phyloP scores from a whole-genome alignment of 2,797 vertebrate genomes.

The Chromobotia macracanthus region DNA sequence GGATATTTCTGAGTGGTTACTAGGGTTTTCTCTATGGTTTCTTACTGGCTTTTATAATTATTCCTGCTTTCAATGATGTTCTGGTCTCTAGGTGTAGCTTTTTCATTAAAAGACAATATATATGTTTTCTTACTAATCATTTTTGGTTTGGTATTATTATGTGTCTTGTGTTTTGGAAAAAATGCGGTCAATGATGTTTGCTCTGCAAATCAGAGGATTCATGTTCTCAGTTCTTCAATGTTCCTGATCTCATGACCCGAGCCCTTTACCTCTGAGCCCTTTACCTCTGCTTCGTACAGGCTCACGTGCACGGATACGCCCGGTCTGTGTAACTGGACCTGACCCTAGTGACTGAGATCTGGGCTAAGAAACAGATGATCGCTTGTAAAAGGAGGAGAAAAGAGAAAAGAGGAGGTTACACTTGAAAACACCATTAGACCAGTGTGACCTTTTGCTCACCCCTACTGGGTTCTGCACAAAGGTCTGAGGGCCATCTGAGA shows the following conservation, averaged over 20 bases:
- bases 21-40: too few relatives aligned
- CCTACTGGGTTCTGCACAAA: constrained; percentile 34
- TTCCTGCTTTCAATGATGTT: too few relatives aligned
- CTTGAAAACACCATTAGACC: constrained; percentile 37
- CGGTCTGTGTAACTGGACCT: constrained; percentile 31
- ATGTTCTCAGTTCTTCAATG: constrained; percentile 1
- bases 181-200: too few relatives aligned
- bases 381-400: constrained; percentile 29
- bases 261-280: background rate
- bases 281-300: background rate
- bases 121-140: too few relatives aligned
- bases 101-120: background rate
- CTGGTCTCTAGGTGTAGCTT: too few relatives aligned
- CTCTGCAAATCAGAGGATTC: background rate
- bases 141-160: too few relatives aligned
- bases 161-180: too few relatives aligned
- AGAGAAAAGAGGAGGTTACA: constrained; percentile 13
- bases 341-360: constrained; percentile 19
- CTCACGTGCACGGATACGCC: background rate
- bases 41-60: too few relatives aligned
- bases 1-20: too few relatives aligned
- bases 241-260: background rate
- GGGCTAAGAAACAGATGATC: constrained; percentile 39
- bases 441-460: constrained; percentile 37
- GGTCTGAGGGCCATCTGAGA: constrained; percentile 31